A percentile compares a stretch with the other conserved stretches of the same genome.
Conservation (phyloP, 2,888 invertebrate genomes). For the Dyspetes luteomarginatus region DNA sequence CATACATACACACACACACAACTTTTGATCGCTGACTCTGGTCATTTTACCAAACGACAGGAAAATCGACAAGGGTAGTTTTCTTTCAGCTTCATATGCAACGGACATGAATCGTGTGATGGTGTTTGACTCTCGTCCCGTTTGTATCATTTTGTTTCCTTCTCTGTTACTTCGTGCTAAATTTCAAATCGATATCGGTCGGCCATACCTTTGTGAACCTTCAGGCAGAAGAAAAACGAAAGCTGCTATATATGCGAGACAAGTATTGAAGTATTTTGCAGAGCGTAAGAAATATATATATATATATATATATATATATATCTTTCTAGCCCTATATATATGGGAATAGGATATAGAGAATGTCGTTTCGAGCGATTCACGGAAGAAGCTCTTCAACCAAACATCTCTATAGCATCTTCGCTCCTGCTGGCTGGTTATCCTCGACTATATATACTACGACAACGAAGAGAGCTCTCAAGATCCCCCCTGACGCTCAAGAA, state of each 20-base stretch:
- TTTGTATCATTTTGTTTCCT: constrained; percentile 7
- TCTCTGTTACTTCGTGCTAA: constrained; percentile 40
- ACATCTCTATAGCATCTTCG: constrained; percentile 48
- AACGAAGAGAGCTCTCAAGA: constrained; percentile 29
- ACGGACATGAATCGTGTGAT: constrained; percentile 2
- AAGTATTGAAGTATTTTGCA: constrained; percentile 4
- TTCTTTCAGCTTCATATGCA: constrained; percentile 7
- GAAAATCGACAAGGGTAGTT: constrained; percentile 43
- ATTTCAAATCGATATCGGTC: constrained; percentile 50
- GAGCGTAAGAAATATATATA: not conserved
- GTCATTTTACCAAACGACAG: constrained; percentile 37
- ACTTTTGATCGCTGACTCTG: constrained; percentile 21
- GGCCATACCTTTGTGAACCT: constrained; percentile 40
- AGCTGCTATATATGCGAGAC: not conserved
- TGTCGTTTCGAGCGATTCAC: constrained; percentile 56
- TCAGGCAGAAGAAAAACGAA: constrained; percentile 32
- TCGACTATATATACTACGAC: constrained; percentile 14
- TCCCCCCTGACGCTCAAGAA: constrained; percentile 21
- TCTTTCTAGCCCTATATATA: no score
- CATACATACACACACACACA: not conserved
- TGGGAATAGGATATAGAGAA: constrained; percentile 20
- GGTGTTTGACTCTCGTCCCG: constrained; percentile 13
- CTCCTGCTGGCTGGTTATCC: constrained; percentile 31
- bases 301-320: constrained; percentile 1
- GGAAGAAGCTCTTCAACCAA: constrained; percentile 61